These are phyloP conservation scores for Fragum whitleyi DNA, from an alignment of 2,888 invertebrate genomes.

Conservation along the genomic window DNA sequence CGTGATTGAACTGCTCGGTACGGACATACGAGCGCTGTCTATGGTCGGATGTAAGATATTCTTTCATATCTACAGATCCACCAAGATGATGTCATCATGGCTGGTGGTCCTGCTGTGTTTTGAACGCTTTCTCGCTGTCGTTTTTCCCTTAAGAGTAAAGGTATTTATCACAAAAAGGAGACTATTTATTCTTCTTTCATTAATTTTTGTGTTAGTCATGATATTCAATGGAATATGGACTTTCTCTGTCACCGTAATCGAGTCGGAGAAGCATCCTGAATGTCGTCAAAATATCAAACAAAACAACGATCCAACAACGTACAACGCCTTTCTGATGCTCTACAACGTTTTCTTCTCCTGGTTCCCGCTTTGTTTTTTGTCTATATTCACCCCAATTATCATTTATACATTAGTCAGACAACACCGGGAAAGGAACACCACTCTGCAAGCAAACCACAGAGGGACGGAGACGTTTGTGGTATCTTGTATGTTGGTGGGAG, in stretches of 20 bases:
- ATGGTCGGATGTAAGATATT: constrained; percentile 64
- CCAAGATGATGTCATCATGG: constrained; percentile 73
- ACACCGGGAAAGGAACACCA: neutral
- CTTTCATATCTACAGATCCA: constrained; percentile 60
- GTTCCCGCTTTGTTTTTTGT: constrained; percentile 52
- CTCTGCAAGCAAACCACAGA: neutral
- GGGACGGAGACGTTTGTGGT: constrained; percentile 33
- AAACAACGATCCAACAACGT: constrained; percentile 10
- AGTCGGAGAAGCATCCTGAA: constrained; percentile 26
- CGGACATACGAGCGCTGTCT: constrained; percentile 65
- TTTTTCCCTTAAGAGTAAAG: constrained; percentile 65
- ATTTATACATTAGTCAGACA: constrained; percentile 37
- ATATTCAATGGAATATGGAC: constrained; percentile 62
- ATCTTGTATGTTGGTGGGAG: constrained; percentile 65
- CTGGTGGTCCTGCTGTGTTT: constrained; percentile 67
- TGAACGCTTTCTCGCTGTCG: constrained; percentile 70
- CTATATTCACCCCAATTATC: constrained; percentile 56
- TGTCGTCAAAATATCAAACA: constrained; percentile 51
- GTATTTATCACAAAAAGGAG: constrained; percentile 56
- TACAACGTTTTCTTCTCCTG: constrained; percentile 54
- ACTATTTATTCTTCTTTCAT: constrained; percentile 34
- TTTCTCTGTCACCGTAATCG: constrained; percentile 53
- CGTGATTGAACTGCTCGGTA: constrained; percentile 55
- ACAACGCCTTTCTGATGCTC: constrained; percentile 29
- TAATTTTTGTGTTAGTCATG: constrained; percentile 44